Evolutionary conservation across 2,113 vertebrate genomes (phyloP).

Genomic region (Oriolus oriolus): DNA sequence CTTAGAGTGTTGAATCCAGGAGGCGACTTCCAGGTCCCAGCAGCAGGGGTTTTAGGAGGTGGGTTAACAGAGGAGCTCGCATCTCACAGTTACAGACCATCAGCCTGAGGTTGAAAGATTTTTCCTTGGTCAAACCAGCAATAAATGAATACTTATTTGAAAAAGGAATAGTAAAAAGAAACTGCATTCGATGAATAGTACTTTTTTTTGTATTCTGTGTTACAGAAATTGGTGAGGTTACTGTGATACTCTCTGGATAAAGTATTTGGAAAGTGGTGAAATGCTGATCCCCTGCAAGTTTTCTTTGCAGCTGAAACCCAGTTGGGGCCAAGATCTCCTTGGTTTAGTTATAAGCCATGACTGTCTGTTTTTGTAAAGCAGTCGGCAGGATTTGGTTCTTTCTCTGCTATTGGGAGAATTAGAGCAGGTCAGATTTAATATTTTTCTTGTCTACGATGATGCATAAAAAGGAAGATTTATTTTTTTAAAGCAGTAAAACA

Average conservation of each 20-base stretch:
- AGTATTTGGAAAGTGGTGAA: not conserved
- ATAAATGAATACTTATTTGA: not conserved
- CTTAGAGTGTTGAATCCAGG: not conserved
- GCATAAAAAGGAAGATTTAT: not conserved
- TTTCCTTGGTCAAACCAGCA: not conserved
- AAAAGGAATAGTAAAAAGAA: not conserved
- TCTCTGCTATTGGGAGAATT: not conserved
- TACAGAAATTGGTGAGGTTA: not conserved
- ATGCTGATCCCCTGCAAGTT: not conserved
- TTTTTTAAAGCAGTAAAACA: not conserved
- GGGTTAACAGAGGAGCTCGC: not conserved
- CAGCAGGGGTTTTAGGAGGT: not conserved
- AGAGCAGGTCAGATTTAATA: not conserved
- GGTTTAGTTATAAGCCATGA: not conserved
- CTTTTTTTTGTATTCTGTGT: not conserved
- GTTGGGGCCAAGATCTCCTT: not conserved
- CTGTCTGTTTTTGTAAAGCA: not conserved
- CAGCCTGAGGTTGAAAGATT: not conserved
- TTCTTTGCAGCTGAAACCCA: not conserved
- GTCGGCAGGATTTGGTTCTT: not conserved
- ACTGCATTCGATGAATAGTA: not conserved
- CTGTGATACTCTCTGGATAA: not conserved
- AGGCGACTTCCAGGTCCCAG: not conserved
- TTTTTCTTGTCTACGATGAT: not conserved
- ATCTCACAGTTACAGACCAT: not conserved